Conservation (phyloP, 2,888 invertebrate species). For the Carpatolechia fugitivella region DNA sequence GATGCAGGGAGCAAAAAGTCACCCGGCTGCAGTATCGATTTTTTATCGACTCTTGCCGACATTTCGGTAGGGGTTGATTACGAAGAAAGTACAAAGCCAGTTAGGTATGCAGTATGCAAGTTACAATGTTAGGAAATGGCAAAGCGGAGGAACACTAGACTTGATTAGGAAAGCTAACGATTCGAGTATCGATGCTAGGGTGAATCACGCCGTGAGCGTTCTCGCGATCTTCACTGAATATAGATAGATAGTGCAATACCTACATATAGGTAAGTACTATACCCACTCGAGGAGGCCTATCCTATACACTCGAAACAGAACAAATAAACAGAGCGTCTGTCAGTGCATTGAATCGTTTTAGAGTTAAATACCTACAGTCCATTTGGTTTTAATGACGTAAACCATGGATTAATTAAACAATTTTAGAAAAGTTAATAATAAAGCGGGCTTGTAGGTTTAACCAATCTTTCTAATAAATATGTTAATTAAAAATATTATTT, state of each 20-base stretch:
- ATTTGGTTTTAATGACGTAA: constrained; percentile 4
- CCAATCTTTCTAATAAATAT: too few species aligned
- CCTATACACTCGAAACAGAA: constrained; percentile 18
- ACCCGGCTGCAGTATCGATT: constrained; percentile 52
- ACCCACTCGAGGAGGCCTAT: neutral
- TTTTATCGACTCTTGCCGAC: constrained; percentile 46
- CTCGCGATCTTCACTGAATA: constrained; percentile 19
- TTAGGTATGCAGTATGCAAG: neutral
- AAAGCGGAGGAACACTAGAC: constrained; percentile 29
- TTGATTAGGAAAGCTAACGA: constrained; percentile 31
- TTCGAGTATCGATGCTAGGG: constrained; percentile 33
- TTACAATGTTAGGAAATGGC: constrained; percentile 35
- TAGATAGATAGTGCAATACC: constrained; percentile 15
- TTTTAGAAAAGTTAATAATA: too few species aligned
- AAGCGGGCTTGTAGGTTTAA: too few species aligned
- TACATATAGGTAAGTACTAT: neutral
- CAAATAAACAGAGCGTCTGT: constrained; percentile 52
- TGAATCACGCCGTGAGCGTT: constrained; percentile 49
- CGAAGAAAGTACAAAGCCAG: constrained; percentile 24
- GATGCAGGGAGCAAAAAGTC: constrained; percentile 57
- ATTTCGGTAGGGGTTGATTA: constrained; percentile 42
- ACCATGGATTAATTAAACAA: neutral
- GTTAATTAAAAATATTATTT: too few species aligned
- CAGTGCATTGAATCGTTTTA: constrained; percentile 31
- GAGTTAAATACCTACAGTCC: constrained; percentile 9